Evolutionary conservation across 1,140 invertebrate species (phyloP).

Genomic region (Drosophila subobscura): DNA sequence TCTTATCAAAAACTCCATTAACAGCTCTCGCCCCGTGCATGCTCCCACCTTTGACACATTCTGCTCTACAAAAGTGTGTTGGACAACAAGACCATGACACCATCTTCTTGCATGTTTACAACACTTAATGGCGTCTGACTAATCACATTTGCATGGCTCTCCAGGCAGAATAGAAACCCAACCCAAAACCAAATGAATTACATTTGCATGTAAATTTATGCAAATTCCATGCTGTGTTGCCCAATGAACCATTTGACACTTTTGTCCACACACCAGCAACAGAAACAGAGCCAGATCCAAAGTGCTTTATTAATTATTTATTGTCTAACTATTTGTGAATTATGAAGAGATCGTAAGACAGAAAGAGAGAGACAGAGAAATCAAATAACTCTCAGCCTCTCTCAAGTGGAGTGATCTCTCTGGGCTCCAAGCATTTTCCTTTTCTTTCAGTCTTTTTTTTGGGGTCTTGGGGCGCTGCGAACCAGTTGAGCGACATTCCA

Average conservation of each 20-base stretch:
- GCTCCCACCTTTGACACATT: constrained; percentile 2
- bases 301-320: constrained; percentile 75
- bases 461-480: constrained; percentile 37
- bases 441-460: constrained; percentile 44
- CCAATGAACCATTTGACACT: constrained; percentile 76
- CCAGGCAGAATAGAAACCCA: constrained; percentile 19
- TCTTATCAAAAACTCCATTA: too few species aligned
- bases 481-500: constrained; percentile 77
- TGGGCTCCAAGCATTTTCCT: constrained; percentile 64
- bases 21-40: too few species aligned
- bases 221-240: constrained; percentile 74
- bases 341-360: constrained; percentile 51
- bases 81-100: constrained; percentile 39
- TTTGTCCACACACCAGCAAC: constrained; percentile 61
- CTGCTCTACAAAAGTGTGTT: constrained; percentile 21
- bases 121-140: constrained; percentile 32
- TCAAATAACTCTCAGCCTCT: constrained; percentile 20
- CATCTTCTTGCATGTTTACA: constrained; percentile 38
- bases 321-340: constrained; percentile 69
- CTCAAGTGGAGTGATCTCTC: constrained; percentile 43
- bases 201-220: constrained; percentile 72
- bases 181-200: constrained; percentile 38
- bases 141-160: constrained; percentile 48
- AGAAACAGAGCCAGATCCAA: too few species aligned
- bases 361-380: constrained; percentile 39